Base-by-base conservation (phyloP, 2,888 invertebrate species). In the Drosophila pseudotalamancana region DNA sequence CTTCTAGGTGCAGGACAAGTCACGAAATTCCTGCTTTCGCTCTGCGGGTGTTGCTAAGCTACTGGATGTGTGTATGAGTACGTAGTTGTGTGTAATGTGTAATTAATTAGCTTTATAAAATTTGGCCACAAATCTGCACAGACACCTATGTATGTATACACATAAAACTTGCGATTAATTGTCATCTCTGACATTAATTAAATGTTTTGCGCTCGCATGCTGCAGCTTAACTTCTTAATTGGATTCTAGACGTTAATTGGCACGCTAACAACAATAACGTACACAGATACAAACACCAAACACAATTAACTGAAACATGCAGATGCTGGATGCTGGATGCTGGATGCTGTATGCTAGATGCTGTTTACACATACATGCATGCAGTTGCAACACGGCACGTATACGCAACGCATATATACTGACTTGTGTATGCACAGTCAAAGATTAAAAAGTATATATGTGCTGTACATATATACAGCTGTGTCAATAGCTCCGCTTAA, bases 1-100 rank as follows among this genome's bases (percentile, higher is more conserved):
- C 73, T 67, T 61, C 40, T 29, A 27, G 48, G 55, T 53, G 69
- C 61, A 32, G 12, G 14, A 11, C 69, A 37, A 31, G 29, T 48
- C 40, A 29, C 19, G 19, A n/a, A 25, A 48, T 32, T 19, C 1
- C 19, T 32, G 31, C 45, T 35, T 18, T 42, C 32, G 43, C 23
- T 31, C 37, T 35, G 21, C 32, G 14, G 21, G 27, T n/a, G 16
- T 37, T 32, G 32, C 19, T 39, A 4, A 12, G 18, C 6, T 6
- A 6, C 37, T 39, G 19, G 16, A 42, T 50, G 35, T 57, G 12
- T 50, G 23, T 34, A 37, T 46, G 29, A 32, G 27, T 45, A 29
- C 19, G 32, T 34, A 45, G 43, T 16, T 25, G 21, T 45, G 21
- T 21, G 18, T 37, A 9, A 23, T 53, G 27, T 43, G 23, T 5